Conservation (phyloP, 1,140 invertebrate species). For the Bradynema listronoti region DNA sequence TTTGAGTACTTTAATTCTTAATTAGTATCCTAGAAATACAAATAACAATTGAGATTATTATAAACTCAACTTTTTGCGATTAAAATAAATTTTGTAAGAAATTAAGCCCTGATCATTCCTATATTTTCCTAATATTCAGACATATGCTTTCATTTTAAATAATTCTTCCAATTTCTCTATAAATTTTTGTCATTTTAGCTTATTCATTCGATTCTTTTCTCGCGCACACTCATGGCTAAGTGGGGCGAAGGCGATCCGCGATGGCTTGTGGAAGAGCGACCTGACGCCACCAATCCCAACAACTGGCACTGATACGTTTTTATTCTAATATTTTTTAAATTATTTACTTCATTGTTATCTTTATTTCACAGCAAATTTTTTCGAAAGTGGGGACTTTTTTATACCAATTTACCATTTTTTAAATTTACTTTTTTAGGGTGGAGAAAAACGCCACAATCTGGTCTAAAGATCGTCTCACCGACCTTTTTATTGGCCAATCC, state of each 20-base stretch:
- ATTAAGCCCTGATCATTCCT: too few species aligned
- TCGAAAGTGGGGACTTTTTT: too few species aligned
- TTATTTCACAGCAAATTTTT: too few species aligned
- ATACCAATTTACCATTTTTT: too few species aligned
- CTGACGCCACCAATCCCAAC: conserved; percentile 96
- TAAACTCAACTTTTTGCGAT: too few species aligned
- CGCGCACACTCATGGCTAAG: conserved; percentile 20
- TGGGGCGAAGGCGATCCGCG: conserved; percentile 67
- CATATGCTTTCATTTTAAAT: conserved; percentile 1
- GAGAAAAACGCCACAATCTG: conserved; percentile 95
- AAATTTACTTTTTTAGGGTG: conserved; percentile 66
- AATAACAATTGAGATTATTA: too few species aligned
- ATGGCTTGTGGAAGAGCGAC: conserved; percentile 91
- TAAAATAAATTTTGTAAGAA: too few species aligned
- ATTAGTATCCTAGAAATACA: too few species aligned
- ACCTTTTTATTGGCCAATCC: conserved; percentile 68
- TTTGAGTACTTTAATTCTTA: too few species aligned
- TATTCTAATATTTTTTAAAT: conserved; percentile 4
- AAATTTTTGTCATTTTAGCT: neutral
- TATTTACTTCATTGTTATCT: too few species aligned
- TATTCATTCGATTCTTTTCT: neutral
- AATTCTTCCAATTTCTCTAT: neutral
- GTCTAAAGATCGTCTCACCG: conserved; percentile 84
- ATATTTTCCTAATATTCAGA: too few species aligned
- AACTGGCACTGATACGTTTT: conserved; percentile 91